Evolutionary conservation across 2,113 vertebrate genomes (phyloP).

Genomic region (Atherinomorus stipes): DNA sequence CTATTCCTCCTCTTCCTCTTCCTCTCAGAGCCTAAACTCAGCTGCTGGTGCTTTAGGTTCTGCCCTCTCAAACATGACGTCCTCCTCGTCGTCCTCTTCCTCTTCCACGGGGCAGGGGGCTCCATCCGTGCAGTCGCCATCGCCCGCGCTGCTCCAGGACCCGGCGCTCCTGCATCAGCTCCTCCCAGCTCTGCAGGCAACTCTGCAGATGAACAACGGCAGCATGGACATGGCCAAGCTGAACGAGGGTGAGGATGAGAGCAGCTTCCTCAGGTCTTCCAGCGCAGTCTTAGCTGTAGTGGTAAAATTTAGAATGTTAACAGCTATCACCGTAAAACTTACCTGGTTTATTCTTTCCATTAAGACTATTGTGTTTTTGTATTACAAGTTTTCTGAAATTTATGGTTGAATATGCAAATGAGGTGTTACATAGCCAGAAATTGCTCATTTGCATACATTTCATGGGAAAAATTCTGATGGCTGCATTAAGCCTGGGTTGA

Average conservation of each 20-base stretch:
- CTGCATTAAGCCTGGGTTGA: no score
- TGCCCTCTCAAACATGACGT: constrained; percentile 69
- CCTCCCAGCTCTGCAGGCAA: constrained; percentile 96
- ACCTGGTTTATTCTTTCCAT: no score
- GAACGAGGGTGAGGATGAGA: constrained; percentile 90
- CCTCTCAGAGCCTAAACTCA: constrained; percentile 84
- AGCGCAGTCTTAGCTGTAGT: no score
- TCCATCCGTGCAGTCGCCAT: constrained; percentile 89
- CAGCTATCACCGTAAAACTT: no score
- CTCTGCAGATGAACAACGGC: constrained; percentile 97
- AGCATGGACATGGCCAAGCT: constrained; percentile 98
- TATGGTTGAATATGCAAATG: no score
- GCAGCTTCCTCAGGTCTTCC: no score
- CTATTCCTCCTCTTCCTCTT: constrained; percentile 83
- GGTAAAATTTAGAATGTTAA: no score
- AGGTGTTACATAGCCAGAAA: no score
- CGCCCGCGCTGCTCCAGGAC: constrained; percentile 94
- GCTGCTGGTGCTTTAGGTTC: constrained; percentile 57
- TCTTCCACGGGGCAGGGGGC: constrained; percentile 88
- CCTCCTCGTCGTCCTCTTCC: constrained; percentile 81
- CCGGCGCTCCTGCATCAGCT: constrained; percentile 97
- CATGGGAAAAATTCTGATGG: no score
- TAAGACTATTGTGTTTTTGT: no score
- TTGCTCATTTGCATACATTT: no score
- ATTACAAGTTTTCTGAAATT: no score